Conservation (phyloP, 1,140 invertebrate species). For the Triops cancriformis region DNA sequence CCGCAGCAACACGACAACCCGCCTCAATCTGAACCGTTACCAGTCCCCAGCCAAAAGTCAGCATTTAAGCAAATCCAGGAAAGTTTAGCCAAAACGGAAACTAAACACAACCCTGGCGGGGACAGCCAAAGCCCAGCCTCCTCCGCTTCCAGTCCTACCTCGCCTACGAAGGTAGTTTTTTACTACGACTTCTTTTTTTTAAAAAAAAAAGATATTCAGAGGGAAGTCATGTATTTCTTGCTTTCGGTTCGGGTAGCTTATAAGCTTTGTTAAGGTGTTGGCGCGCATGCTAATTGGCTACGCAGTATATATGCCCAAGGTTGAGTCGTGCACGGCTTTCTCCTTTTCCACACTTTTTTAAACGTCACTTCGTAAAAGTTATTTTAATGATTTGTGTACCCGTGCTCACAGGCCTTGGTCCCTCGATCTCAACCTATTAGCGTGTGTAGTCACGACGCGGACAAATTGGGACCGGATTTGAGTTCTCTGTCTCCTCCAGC, state of each 20-base stretch:
- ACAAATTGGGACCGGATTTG: slow-evolving; percentile 47
- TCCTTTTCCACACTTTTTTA: background rate
- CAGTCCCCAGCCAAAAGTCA: slow-evolving; percentile 61
- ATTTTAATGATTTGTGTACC: background rate
- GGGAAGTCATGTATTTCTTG: no score
- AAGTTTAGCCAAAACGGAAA: slow-evolving; percentile 1
- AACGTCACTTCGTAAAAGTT: background rate
- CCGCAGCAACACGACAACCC: background rate
- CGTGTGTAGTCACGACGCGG: slow-evolving; percentile 43
- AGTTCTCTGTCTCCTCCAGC: slow-evolving; percentile 81
- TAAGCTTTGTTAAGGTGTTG: background rate
- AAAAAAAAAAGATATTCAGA: no score
- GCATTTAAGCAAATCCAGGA: slow-evolving; percentile 34
- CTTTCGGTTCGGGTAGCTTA: no score
- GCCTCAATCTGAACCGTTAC: slow-evolving; percentile 54
- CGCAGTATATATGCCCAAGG: background rate
- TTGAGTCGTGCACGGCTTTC: background rate
- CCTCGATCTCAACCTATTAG: slow-evolving; percentile 73
- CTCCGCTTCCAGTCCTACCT: background rate
- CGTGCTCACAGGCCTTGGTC: slow-evolving; percentile 38
- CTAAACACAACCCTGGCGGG: background rate
- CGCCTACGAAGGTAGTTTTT: background rate
- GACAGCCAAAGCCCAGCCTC: background rate
- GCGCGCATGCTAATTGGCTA: background rate
- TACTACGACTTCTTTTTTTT: no score